Base-by-base conservation (phyloP, 2,888 invertebrate genomes). In the Teinopalpus imperialis region DNA sequence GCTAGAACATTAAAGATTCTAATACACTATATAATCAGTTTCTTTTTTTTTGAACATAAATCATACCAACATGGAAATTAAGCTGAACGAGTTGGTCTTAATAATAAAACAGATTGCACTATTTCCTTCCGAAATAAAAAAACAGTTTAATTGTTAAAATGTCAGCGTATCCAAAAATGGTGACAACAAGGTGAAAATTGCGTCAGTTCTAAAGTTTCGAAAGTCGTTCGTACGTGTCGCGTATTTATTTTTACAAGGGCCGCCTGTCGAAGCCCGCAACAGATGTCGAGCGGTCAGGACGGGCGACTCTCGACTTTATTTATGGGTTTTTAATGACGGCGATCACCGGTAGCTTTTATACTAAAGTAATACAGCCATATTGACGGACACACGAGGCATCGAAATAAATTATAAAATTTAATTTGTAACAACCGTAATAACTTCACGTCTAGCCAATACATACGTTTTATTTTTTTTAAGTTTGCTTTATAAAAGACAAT, bases 241-340 rank as follows among this genome's bases (percentile, higher is more conserved):
- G 49, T 57, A 57, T 69, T 66, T 72, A 73, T 69, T 67, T 76
- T 68, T 63, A 67, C 66, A 71, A 70, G 63, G 62, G 58, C 70
- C 63, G 62, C 60, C 68, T 71, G 73, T 68, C 66, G 68, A 67
- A 57, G 57, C 42, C 50, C 50, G 56, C 59, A 76, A 76, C 86
- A 87, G 81, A 86, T 87, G 86, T 76, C 72, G 36, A 14, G 26
- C 14, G 69, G 61, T 59, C 54, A 68, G 58, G 56, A 49, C 51
- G 41, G 30, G 59, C 56, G 66, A 63, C 66, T 61, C 59, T 57
- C 50, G 54, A 54, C 58, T 71, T 78, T 81, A 80, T 86, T 86
- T 87, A 87, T 87, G 74, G 74, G 72, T 59, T 76, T 83, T 81
- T 86, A 87, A 86, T 86, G 83, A 85, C 71, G 56, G 43, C 42